Evolutionary conservation across 2,797 vertebrate species (phyloP).

Genomic region (Etheostoma perlongum): DNA sequence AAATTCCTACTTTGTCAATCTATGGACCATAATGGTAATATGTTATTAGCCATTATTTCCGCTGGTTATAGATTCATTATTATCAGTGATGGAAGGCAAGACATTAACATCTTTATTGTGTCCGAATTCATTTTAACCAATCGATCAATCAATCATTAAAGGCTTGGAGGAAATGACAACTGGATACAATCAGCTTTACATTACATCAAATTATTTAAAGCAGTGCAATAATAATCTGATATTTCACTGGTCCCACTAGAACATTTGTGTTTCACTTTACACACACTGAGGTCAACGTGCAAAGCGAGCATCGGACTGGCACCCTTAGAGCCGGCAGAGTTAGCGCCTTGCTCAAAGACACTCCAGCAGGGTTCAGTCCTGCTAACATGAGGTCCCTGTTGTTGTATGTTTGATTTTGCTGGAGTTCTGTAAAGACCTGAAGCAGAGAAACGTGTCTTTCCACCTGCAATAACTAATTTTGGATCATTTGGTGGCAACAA

Average conservation of each 20-base stretch:
- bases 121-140: constrained; percentile 13
- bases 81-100: constrained; percentile 8
- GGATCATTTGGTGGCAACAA: not conserved
- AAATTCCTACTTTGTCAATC: constrained; percentile 36
- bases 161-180: constrained; percentile 30
- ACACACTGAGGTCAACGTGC: constrained; percentile 11
- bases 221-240: constrained; percentile 18
- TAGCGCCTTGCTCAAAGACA: not conserved
- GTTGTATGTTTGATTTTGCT: not conserved
- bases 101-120: constrained; percentile 15
- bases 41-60: constrained; percentile 23
- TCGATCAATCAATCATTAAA: constrained; percentile 13
- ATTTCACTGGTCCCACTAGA: constrained; percentile 27
- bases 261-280: constrained; percentile 1
- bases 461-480: not conserved
- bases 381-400: not conserved
- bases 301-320: constrained; percentile 6
- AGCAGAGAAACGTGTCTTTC: not conserved
- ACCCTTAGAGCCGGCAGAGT: not conserved
- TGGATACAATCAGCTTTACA: constrained; percentile 27
- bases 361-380: not conserved
- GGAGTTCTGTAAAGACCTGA: not conserved
- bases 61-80: constrained; percentile 20
- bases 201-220: constrained; percentile 39
- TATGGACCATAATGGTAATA: constrained; percentile 18